phyloP scores from a whole-genome alignment of 1,140 invertebrate genomes.

The Riptortus pedestris region DNA sequence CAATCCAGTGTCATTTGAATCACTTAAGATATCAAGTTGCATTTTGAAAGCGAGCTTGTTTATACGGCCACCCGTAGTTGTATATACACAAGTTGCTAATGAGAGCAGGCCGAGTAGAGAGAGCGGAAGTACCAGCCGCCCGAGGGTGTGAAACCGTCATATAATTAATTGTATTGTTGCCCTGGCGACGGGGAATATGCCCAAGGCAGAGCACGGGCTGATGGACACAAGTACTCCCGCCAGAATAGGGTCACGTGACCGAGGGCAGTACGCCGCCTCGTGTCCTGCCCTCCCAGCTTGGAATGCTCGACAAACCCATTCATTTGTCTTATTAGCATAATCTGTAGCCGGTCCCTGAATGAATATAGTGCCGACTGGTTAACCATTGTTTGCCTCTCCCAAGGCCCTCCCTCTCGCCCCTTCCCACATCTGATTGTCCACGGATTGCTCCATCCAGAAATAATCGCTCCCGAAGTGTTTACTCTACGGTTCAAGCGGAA shows the following conservation, averaged over 20 bases:
- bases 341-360: neutral
- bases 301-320: slow-evolving; percentile 9
- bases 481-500: neutral
- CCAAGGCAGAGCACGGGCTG: too few relatives aligned
- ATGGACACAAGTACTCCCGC: too few relatives aligned
- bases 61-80: neutral
- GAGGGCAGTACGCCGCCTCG: neutral
- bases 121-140: neutral
- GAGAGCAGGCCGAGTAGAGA: neutral
- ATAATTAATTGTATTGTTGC: slow-evolving; percentile 18
- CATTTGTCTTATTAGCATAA: slow-evolving; percentile 19
- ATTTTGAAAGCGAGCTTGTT: too few relatives aligned
- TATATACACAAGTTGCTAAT: neutral
- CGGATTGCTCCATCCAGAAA: slow-evolving; percentile 14
- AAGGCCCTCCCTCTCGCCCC: too few relatives aligned
- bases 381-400: neutral
- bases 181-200: neutral
- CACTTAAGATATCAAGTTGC: too few relatives aligned
- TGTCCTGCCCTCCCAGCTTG: too few relatives aligned
- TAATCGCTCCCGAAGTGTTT: slow-evolving; percentile 12
- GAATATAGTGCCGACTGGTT: slow-evolving; percentile 12
- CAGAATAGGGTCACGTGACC: neutral
- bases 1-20: too few relatives aligned
- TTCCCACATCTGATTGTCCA: neutral
- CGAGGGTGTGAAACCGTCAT: slow-evolving; percentile 13